phyloP scores from a whole-genome alignment of 1,140 invertebrate species.

The Pseudomyrmex concolor region DNA sequence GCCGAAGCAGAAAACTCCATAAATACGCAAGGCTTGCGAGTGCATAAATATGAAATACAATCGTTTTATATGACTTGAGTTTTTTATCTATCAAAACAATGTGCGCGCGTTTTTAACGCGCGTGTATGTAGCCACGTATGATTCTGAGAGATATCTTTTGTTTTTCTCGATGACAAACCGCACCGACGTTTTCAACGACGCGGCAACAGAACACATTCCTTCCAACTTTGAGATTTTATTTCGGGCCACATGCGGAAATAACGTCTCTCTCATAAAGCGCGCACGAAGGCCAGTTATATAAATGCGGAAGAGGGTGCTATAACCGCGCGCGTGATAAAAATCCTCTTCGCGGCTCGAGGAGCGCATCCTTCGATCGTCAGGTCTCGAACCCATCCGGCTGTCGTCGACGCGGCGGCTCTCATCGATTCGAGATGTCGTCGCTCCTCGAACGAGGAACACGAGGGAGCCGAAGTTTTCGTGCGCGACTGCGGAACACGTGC shows the following conservation, averaged over 20 bases:
- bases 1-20: neutral
- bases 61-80: no score
- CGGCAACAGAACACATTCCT: neutral
- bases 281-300: conserved; percentile 22
- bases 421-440: conserved; percentile 36
- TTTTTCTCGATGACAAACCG: neutral
- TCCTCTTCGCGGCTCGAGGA: neutral
- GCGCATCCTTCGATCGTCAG: conserved; percentile 35
- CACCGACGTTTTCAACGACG: neutral
- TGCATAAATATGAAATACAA: neutral
- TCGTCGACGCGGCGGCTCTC: conserved; percentile 10
- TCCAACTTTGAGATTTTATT: conserved; percentile 34
- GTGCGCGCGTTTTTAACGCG: neutral
- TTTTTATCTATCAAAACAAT: no score
- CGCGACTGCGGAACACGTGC: conserved; percentile 38
- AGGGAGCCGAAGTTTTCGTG: neutral
- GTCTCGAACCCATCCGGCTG: conserved; percentile 7
- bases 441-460: neutral
- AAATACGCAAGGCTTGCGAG: neutral
- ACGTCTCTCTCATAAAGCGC: conserved; percentile 25
- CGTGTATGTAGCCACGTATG: neutral
- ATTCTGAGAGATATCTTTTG: neutral
- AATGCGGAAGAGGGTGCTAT: conserved; percentile 20
- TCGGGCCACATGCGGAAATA: neutral
- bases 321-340: conserved; percentile 35